Evolutionary conservation across 2,113 vertebrate species (phyloP).

Genomic region (Caloenas nicobarica): DNA sequence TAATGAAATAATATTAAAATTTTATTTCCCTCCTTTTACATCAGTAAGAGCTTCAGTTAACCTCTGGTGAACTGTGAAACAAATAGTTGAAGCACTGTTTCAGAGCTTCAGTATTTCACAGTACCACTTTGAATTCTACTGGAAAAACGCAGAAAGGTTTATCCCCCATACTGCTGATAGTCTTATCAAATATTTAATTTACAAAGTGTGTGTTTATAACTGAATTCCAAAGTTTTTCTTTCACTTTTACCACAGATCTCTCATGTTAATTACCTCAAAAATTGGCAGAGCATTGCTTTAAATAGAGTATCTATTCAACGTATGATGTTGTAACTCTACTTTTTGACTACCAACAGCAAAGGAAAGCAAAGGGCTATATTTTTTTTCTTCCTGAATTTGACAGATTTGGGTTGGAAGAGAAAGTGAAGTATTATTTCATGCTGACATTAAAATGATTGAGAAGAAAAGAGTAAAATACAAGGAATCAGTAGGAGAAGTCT

Average conservation of each 20-base stretch:
- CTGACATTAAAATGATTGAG: neutral
- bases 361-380: accelerated
- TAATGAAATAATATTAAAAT: neutral
- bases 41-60: neutral
- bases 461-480: neutral
- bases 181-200: neutral
- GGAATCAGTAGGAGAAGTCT: neutral
- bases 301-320: neutral
- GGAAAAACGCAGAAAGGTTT: neutral
- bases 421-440: neutral
- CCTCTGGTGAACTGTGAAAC: neutral
- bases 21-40: neutral
- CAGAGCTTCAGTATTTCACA: neutral
- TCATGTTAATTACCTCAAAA: neutral
- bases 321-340: neutral
- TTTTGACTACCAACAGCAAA: neutral
- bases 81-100: neutral
- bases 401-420: neutral
- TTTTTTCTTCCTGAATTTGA: neutral
- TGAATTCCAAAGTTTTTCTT: neutral
- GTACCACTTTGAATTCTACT: neutral
- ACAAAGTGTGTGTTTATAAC: neutral
- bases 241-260: neutral
- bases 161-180: neutral
- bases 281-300: neutral